Conservation (phyloP, 2,888 invertebrate genomes). For the Acleris sparsana region DNA sequence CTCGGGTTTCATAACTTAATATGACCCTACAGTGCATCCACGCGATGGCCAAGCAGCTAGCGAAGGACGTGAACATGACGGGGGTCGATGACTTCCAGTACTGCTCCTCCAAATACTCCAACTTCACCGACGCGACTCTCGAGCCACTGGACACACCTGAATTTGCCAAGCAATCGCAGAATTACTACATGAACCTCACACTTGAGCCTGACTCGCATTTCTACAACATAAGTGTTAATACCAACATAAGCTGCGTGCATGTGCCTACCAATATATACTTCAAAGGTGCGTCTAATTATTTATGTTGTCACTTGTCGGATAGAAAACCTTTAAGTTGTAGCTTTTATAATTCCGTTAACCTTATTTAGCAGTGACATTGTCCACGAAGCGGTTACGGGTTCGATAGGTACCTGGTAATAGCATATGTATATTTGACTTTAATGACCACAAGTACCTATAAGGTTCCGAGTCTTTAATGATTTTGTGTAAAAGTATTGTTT, state of each 20-base stretch:
- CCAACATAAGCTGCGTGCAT: slow-evolving; percentile 93
- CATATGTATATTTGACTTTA: too few species aligned
- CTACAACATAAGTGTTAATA: slow-evolving; percentile 92
- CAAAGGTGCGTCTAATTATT: slow-evolving; percentile 78
- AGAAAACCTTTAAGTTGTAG: background rate
- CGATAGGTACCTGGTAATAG: too few species aligned
- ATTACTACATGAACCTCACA: slow-evolving; percentile 84
- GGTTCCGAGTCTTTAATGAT: too few species aligned
- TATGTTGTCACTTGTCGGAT: background rate
- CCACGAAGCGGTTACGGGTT: too few species aligned
- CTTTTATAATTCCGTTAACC: too few species aligned
- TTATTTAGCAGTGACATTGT: too few species aligned
- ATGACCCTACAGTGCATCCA: slow-evolving; percentile 87
- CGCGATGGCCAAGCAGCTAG: slow-evolving; percentile 87
- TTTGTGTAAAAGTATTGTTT: too few species aligned
- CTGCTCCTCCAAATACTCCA: slow-evolving; percentile 92
- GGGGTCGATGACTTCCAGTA: slow-evolving; percentile 83
- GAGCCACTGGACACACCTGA: slow-evolving; percentile 45
- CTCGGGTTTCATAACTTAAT: background rate
- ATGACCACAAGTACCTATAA: too few species aligned
- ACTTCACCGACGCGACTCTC: slow-evolving; percentile 46
- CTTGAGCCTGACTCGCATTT: slow-evolving; percentile 91
- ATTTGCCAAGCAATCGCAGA: slow-evolving; percentile 60
- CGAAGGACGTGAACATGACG: slow-evolving; percentile 83
- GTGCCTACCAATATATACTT: slow-evolving; percentile 97